phyloP scores from a whole-genome alignment of 2,888 invertebrate genomes.

The Thelaira solivaga region DNA sequence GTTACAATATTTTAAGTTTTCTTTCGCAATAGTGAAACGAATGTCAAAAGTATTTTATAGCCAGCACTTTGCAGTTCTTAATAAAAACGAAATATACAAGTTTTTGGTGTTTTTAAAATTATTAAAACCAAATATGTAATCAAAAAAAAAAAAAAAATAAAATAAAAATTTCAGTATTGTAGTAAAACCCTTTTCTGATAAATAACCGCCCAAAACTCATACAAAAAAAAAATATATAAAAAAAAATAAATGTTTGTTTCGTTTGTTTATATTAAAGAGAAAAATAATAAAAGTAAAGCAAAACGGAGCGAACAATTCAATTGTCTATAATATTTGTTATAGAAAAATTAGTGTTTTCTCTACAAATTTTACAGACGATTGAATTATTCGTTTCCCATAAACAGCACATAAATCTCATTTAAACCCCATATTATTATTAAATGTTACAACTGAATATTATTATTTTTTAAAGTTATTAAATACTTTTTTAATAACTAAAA shows the following conservation, averaged over 20 bases:
- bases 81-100: neutral
- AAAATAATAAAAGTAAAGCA: neutral
- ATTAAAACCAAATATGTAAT: conserved; percentile 7
- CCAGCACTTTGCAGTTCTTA: too few species aligned
- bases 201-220: conserved; percentile 56
- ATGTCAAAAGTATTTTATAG: too few species aligned
- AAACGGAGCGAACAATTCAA: too few species aligned
- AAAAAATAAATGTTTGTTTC: conserved; percentile 48
- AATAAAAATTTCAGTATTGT: conserved; percentile 15
- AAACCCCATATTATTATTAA: conserved; percentile 14
- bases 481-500: conserved; percentile 37
- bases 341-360: too few species aligned
- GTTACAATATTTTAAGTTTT: too few species aligned
- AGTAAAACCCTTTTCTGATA: conserved; percentile 58
- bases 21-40: too few species aligned
- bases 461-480: neutral
- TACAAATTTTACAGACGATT: too few species aligned
- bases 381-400: too few species aligned
- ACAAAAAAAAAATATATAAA: conserved; percentile 4
- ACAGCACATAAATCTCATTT: too few species aligned
- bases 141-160: conserved; percentile 2
- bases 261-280: conserved; percentile 18
- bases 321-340: conserved; percentile 13
- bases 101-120: conserved; percentile 45
- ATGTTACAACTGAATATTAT: neutral